Percentiles rank a stretch among this genome's conserved stretches.
Conservation (phyloP, 2,888 invertebrate species). For the Lumbricus terrestris region DNA sequence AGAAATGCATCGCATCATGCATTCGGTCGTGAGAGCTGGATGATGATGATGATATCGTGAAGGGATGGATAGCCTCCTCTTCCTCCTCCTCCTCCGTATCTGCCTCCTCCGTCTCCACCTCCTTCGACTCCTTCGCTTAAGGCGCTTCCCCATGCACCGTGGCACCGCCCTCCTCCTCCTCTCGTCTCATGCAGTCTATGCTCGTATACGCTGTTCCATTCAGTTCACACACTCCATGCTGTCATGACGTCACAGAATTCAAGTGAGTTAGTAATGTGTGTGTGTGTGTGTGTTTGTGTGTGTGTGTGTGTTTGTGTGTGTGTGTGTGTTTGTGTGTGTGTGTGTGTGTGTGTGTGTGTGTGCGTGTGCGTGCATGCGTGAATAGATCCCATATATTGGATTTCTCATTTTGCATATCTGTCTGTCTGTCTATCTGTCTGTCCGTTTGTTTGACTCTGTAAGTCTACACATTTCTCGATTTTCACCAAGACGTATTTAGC, state of each 20-base stretch:
- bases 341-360: neutral
- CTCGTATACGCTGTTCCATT: slow-evolving; percentile 3
- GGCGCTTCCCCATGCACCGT: neutral
- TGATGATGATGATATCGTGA: neutral
- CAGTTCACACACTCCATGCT: neutral
- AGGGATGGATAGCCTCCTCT: neutral
- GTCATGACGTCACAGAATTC: slow-evolving; percentile 11
- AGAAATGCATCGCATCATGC: neutral
- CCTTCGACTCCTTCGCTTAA: too few species aligned
- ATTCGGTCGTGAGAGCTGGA: neutral
- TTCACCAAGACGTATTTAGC: too few species aligned
- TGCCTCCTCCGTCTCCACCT: too few species aligned
- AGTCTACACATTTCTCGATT: too few species aligned
- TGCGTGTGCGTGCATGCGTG: neutral
- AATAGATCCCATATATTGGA: too few species aligned
- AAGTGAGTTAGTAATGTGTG: neutral
- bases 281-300: neutral
- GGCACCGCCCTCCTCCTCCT: too few species aligned
- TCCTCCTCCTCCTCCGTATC: neutral
- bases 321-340: neutral
- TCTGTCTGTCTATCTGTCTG: too few species aligned
- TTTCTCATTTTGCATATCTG: too few species aligned
- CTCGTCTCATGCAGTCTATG: neutral
- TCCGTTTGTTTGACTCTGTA: too few species aligned
- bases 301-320: neutral